Evolutionary conservation across 1,140 invertebrate species (phyloP), one percentile per base, ranked within the genome.

Genomic region (Stratiolaelaps scimitus): DNA sequence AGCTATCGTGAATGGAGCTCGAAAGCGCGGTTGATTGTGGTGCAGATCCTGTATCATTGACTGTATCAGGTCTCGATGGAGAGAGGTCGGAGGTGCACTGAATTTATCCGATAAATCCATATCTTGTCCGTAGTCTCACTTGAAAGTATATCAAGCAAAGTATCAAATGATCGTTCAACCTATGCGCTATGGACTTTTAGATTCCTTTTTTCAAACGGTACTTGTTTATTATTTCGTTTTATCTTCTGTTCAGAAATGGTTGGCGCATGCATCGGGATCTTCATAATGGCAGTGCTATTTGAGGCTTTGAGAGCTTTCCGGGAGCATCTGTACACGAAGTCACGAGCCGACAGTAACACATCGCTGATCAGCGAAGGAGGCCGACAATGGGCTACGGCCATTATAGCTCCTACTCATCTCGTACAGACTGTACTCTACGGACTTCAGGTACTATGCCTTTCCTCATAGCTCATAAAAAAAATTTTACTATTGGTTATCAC

Each of bases 221-320:
- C 30, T 47, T 34, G 67, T 65, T 69, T 70, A 73, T 56, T 68
- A n/a, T n/a, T n/a, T n/a, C n/a, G n/a, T n/a, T 67, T 26, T 44
- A 60, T 30, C 65, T n/a, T 65, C 43, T 68, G 70, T 70, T 4
- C 69, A 77, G 76, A 86, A 46, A 78, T 94, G 64, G 79, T 91
- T 46, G 87, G 85, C 0, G 90, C 89, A 0, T 85, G 88, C 75
- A 80, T 92, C 53, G 87, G 83, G 40, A 87, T 93, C 43, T 85
- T 92, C 73, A 79, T 92, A 47, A 81, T 92, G 74, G 87, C 85
- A 0, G 80, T 88, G 15, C 76, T 92, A 23, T 93, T 93, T 74
- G 91, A 94, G 77, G 89, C 87, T 7, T 79, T 94, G 0, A 93
- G 93, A 76, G 91, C 89, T 77, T 91, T 88, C 72, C 82, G 81